These are phyloP conservation scores for Orthonevra nobilis DNA, from an alignment of 2,888 invertebrate species.

Conservation along the genomic window DNA sequence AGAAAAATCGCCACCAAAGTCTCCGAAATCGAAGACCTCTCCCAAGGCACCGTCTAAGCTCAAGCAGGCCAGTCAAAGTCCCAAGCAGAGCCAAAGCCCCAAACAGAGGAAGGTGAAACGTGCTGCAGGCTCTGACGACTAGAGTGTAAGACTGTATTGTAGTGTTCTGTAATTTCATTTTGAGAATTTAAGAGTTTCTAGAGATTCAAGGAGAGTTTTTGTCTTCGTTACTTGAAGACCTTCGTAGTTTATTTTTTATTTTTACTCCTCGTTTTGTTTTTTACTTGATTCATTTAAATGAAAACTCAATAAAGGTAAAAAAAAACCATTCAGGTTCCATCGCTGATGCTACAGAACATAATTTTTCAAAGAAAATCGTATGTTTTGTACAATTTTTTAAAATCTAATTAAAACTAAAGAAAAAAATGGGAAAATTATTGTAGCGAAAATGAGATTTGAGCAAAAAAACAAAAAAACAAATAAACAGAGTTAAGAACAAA, in stretches of 20 bases:
- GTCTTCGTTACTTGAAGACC: constrained; percentile 71
- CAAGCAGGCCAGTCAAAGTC: constrained; percentile 85
- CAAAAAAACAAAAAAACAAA: constrained; percentile 28
- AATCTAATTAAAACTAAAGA: constrained; percentile 7
- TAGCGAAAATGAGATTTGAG: constrained; percentile 42
- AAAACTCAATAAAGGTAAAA: constrained; percentile 20
- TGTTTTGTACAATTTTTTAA: constrained; percentile 44
- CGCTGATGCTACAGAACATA: constrained; percentile 16
- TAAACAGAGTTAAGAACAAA: constrained; percentile 52
- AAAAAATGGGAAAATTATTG: constrained; percentile 11
- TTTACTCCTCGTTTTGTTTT: constrained; percentile 57
- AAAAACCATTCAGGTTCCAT: constrained; percentile 28
- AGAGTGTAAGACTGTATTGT: constrained; percentile 73
- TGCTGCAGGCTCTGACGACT: constrained; percentile 86
- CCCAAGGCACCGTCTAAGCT: constrained; percentile 81
- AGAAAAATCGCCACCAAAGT: constrained; percentile 86
- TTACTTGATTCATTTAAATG: constrained; percentile 35
- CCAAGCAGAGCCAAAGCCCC: constrained; percentile 85
- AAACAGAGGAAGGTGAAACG: constrained; percentile 89
- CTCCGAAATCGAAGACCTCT: constrained; percentile 83
- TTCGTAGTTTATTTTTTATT: constrained; percentile 50
- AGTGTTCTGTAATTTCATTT: constrained; percentile 61
- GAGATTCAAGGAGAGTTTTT: constrained; percentile 52
- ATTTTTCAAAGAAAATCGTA: constrained; percentile 22
- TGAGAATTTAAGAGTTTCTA: constrained; percentile 57